Conservation (phyloP, 92 coral and sea anemone genomes). For the Palythoa heliodiscus region DNA sequence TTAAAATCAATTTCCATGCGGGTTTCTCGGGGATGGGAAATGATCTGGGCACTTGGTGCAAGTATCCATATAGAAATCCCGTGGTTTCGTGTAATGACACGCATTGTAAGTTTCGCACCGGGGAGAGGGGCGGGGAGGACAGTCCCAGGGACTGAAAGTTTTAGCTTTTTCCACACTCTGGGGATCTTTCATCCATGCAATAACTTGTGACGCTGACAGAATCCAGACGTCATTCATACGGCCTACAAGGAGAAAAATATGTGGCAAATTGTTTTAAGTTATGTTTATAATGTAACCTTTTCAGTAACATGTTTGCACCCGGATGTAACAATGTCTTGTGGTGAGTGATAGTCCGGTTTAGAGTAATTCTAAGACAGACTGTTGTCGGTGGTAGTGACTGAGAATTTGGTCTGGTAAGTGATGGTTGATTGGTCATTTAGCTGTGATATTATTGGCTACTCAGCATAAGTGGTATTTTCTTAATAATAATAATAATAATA, state of each 20-base stretch:
- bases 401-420: too few relatives aligned
- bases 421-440: too few relatives aligned
- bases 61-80: conserved; percentile 80
- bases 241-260: background rate
- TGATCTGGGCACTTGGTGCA: conserved; percentile 75
- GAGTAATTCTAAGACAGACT: too few relatives aligned
- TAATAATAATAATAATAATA: too few relatives aligned
- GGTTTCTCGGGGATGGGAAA: conserved; percentile 82
- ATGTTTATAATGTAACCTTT: too few relatives aligned
- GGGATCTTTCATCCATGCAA: conserved; percentile 81
- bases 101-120: conserved; percentile 60
- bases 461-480: too few relatives aligned
- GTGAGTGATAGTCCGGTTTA: too few relatives aligned
- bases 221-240: conserved; percentile 70
- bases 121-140: conserved; percentile 73
- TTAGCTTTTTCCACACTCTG: conserved; percentile 62
- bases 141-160: conserved; percentile 72
- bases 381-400: too few relatives aligned
- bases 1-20: conserved; percentile 72
- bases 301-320: too few relatives aligned
- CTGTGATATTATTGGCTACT: too few relatives aligned
- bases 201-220: conserved; percentile 75
- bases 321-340: too few relatives aligned
- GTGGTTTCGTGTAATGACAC: conserved; percentile 73
- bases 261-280: too few relatives aligned